Percentiles rank a stretch among this genome's conserved stretches.
Conservation (phyloP, 2,113 vertebrate species). For the Opisthocomus hoazin region DNA sequence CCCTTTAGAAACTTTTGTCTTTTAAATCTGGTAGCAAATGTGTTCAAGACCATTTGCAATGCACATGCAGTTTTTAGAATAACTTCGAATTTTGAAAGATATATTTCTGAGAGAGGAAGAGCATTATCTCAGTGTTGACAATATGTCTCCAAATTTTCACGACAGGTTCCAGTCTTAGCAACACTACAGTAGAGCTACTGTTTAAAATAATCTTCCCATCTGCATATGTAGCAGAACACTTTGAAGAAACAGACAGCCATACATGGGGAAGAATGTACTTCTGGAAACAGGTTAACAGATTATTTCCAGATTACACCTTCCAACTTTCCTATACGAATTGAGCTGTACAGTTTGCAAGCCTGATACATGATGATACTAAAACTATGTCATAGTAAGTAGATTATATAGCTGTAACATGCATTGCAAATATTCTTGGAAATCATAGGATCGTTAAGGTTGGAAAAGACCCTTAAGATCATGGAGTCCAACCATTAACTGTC, state of each 20-base stretch:
- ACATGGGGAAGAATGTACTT: not conserved
- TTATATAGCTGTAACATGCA: not conserved
- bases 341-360: not conserved
- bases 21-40: not conserved
- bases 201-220: not conserved
- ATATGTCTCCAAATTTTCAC: not conserved
- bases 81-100: not conserved
- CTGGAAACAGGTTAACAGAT: not conserved
- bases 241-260: not conserved
- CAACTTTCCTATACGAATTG: not conserved
- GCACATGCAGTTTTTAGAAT: not conserved
- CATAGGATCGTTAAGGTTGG: not conserved
- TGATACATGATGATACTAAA: not conserved
- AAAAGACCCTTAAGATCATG: not conserved
- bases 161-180: not conserved
- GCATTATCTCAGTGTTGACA: not conserved
- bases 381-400: not conserved
- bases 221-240: not conserved
- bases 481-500: rapidly evolving
- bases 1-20: not conserved
- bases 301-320: not conserved
- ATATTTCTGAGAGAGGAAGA: not conserved
- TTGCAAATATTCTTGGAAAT: not conserved
- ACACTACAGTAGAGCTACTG: not conserved
- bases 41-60: not conserved